Evolutionary conservation across 2,113 vertebrate species (phyloP).

Genomic region (Sardina pilchardus): DNA sequence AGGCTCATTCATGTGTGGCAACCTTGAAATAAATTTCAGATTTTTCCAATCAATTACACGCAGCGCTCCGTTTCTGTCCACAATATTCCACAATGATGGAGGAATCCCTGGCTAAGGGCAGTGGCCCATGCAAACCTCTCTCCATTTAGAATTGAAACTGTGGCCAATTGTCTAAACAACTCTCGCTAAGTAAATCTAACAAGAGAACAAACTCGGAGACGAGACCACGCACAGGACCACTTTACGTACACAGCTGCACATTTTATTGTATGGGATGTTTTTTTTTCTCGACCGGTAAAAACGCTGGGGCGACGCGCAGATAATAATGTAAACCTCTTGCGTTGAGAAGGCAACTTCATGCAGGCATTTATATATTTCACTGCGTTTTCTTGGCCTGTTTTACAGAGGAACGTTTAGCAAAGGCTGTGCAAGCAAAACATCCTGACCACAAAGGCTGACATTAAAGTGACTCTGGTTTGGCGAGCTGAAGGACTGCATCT

Average conservation of each 20-base stretch:
- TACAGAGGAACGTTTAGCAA: constrained; percentile 39
- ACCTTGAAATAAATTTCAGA: background rate
- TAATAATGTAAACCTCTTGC: constrained; percentile 34
- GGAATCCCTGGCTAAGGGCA: background rate
- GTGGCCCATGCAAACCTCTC: background rate
- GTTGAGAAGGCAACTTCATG: constrained; percentile 27
- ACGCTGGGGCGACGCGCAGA: constrained; percentile 27
- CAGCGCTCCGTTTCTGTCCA: background rate
- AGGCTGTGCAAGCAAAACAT: constrained; percentile 46
- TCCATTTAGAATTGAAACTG: constrained; percentile 1
- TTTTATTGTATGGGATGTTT: constrained; percentile 27
- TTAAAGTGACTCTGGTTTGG: constrained; percentile 51
- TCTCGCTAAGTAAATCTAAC: background rate
- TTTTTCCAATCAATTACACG: background rate
- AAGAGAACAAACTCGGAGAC: constrained; percentile 4
- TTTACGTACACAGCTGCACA: background rate
- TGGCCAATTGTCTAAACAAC: background rate
- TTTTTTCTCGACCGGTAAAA: constrained; percentile 26
- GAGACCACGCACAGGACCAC: constrained; percentile 1
- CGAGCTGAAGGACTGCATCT: constrained; percentile 39
- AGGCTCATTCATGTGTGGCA: background rate
- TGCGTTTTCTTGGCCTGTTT: constrained; percentile 33
- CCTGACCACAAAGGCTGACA: constrained; percentile 42
- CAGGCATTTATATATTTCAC: constrained; percentile 25
- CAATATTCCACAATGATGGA: background rate